Evolutionary conservation across 2,113 vertebrate genomes (phyloP).

Genomic region (Macrotis lagotis): DNA sequence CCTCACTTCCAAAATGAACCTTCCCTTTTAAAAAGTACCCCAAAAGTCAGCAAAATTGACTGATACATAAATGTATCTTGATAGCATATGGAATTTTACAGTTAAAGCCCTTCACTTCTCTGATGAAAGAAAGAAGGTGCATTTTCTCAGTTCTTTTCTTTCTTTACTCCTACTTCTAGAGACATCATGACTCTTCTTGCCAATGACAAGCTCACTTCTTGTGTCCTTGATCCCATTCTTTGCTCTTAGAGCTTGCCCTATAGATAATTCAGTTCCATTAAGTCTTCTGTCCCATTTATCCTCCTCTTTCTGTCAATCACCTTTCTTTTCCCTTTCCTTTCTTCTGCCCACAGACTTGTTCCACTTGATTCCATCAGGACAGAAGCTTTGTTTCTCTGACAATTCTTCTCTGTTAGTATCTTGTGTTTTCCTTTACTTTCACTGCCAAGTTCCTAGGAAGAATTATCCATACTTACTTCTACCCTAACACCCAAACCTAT

Average conservation of each 20-base stretch:
- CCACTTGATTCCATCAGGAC: not conserved
- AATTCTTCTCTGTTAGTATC: not conserved
- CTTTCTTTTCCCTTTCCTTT: not conserved
- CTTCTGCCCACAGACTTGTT: not conserved
- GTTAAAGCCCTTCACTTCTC: not conserved
- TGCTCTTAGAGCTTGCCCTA: not conserved
- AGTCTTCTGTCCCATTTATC: not conserved
- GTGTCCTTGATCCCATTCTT: not conserved
- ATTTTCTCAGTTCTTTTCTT: not conserved
- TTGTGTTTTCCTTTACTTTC: not conserved
- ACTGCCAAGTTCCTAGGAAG: not conserved
- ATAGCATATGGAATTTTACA: not conserved
- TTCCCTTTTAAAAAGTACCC: no score
- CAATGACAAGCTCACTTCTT: not conserved
- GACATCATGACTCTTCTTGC: not conserved
- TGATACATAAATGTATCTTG: not conserved
- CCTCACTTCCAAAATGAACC: no score
- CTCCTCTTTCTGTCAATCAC: not conserved
- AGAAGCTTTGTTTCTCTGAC: not conserved
- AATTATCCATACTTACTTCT: not conserved
- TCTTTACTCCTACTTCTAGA: not conserved
- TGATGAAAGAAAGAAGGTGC: not conserved
- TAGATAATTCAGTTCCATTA: not conserved
- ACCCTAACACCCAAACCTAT: not conserved
- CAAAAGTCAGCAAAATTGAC: not conserved